Base-by-base conservation (phyloP, 2,888 invertebrate species). In the Acrocyrtus sp. region DNA sequence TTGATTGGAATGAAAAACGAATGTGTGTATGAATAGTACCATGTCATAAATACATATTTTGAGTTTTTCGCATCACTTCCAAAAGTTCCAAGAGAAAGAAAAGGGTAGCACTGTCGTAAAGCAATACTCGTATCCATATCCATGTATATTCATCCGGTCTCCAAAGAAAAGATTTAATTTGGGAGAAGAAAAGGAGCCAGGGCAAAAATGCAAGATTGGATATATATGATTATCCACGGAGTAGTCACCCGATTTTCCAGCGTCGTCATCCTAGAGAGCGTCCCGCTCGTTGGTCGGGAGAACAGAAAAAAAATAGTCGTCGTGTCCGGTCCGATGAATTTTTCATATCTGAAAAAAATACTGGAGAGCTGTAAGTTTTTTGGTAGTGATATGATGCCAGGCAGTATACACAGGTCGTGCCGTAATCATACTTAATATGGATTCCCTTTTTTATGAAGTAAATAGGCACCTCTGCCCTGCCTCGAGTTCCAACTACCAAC, bases 131-230 rank as follows among this genome's bases (percentile, higher is more conserved):
- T n/a, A n/a, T n/a, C n/a, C n/a, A n/a, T n/a, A n/a, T n/a, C n/a
- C n/a, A n/a, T n/a, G n/a, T n/a, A n/a, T n/a, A n/a, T n/a, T n/a
- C n/a, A n/a, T 68, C 68, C 34, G 54, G 47, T 53, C 61, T 61
- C 47, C 61, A 53, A 29, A 60, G 60, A 57, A 72, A 63, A 63
- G 63, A 65, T 72, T 72, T 63, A 63, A 72, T 72, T 72, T 72
- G 50, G 63, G 50, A 56, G 70, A 62, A 58, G 57, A 19, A 19
- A 29, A 17, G 50, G 4, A 22, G 12, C n/a, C n/a, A 22, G 6
- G 50, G 54, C 53, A 65, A 54, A 51, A 34, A 27, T 8, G 22
- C 56, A 56, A n/a, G n/a, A n/a, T 24, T 66, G 48, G 56, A 66
- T 66, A 66, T 34, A 66, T 57, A 66, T 41, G 66, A 66, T 34